phyloP scores from a whole-genome alignment of 2,113 vertebrate genomes.

The Dipodomys spectabilis region DNA sequence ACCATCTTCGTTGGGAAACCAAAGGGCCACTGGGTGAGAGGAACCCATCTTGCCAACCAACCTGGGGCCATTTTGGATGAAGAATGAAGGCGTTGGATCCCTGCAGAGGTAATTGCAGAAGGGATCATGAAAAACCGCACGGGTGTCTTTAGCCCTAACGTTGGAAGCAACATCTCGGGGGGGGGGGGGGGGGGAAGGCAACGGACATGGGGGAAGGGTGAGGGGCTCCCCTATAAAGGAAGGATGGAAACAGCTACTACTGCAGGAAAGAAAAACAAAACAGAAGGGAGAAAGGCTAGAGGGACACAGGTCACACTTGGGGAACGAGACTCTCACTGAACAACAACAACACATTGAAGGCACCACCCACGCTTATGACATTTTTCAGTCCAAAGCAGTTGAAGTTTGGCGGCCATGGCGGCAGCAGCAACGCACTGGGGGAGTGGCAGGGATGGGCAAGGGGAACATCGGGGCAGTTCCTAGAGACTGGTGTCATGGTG shows the following conservation, averaged over 20 bases:
- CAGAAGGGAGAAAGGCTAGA: constrained; percentile 80
- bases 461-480: constrained; percentile 64
- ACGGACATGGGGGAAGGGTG: neutral
- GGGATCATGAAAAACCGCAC: neutral
- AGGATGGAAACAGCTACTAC: constrained; percentile 76
- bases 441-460: neutral
- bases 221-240: constrained; percentile 67
- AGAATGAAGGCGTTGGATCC: neutral
- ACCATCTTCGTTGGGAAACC: constrained; percentile 44
- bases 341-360: constrained; percentile 90
- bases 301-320: constrained; percentile 84
- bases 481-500: constrained; percentile 71
- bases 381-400: constrained; percentile 88
- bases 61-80: neutral
- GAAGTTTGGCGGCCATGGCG: constrained; percentile 81
- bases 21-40: constrained; percentile 10
- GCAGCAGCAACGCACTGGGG: constrained; percentile 82
- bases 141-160: constrained; percentile 68
- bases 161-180: constrained; percentile 70
- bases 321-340: constrained; percentile 88
- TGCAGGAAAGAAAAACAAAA: constrained; percentile 75
- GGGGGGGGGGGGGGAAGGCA: neutral
- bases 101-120: neutral
- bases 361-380: constrained; percentile 88
- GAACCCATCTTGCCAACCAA: neutral